Evolutionary conservation across 2,113 vertebrate genomes (phyloP), one percentile per base, ranked within the genome.

Genomic region (Sus scrofa): DNA sequence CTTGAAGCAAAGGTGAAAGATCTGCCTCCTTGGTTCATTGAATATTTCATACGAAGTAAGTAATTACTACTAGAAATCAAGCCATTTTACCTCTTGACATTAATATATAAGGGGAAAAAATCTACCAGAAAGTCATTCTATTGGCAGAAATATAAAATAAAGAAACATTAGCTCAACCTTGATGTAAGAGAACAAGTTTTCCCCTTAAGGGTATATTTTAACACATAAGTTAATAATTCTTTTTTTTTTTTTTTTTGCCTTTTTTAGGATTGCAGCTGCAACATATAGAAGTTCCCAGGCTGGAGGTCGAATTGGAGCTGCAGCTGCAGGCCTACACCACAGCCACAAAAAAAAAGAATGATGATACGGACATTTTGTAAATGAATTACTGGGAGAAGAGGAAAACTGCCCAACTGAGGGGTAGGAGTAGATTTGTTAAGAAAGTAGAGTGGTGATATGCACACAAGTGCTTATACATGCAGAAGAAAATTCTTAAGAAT

Each of bases 81-180:
- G 4, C 11, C 73, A 92, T 67, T 95, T 95, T 73, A n/a, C 15
- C 26, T 83, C 75, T n/a, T 81, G 30, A 62, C 32, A 79, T 60
- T 84, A 71, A 79, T 54, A 88, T 26, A 87, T n/a, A 67, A 91
- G 70, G 19, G 16, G 56, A 19, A 92, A 90, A 52, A 54, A 54
- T 58, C 91, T 78, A 63, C 73, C 44, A 86, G 34, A 82, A 77
- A 90, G 12, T 26, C 68, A 68, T 86, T 89, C 15, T 81, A 67
- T n/a, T 37, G 65, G 32, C n/a, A 86, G 54, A 97, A 94, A 75
- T 67, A 74, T 39, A 75, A 93, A 77, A 94, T 60, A 56, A 92
- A 86, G 18, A 95, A 89, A 84, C 12, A 26, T 77, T 88, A 93
- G 50, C 9, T 56, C 56, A n/a, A 27, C 90, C 30, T 83, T 26